Conservation (phyloP, 1,140 invertebrate genomes). For the Caerostris darwini region DNA sequence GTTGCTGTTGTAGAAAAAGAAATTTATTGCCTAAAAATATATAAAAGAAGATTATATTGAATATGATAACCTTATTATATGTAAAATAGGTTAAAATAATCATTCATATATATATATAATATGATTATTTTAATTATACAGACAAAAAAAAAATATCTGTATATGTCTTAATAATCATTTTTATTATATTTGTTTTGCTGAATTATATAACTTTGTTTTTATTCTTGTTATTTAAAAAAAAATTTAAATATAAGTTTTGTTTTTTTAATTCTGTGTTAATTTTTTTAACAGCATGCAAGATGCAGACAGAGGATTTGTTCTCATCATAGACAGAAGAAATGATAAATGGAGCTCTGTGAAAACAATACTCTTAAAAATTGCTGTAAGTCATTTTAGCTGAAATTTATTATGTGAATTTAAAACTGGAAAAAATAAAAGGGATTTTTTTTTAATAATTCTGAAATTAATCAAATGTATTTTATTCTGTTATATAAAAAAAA, state of each 20-base stretch:
- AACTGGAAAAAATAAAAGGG: too few relatives aligned
- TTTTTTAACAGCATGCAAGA: slow-evolving; percentile 90
- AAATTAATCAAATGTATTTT: too few relatives aligned
- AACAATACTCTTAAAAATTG: slow-evolving; percentile 94
- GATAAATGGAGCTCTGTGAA: slow-evolving; percentile 98
- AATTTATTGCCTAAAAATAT: too few relatives aligned
- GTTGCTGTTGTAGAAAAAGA: too few relatives aligned
- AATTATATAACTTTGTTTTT: not conserved
- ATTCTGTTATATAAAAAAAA: too few relatives aligned
- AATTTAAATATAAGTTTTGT: not conserved
- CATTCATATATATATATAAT: too few relatives aligned
- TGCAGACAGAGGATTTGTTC: slow-evolving; percentile 95
- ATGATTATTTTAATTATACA: not conserved
- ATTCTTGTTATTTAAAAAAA: not conserved
- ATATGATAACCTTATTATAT: too few relatives aligned
- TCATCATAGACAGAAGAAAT: slow-evolving; percentile 95
- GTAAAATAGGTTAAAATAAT: too few relatives aligned
- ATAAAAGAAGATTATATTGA: too few relatives aligned
- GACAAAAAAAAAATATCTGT: not conserved
- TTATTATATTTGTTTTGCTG: not conserved
- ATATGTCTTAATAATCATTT: too few relatives aligned
- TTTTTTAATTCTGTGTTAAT: too few relatives aligned
- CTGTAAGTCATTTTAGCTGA: slow-evolving; percentile 85
- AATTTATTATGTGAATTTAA: not conserved
- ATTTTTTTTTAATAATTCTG: too few relatives aligned